Evolutionary conservation across 1,140 invertebrate species (phyloP).

Genomic region (Calliopsis andreniformis): DNA sequence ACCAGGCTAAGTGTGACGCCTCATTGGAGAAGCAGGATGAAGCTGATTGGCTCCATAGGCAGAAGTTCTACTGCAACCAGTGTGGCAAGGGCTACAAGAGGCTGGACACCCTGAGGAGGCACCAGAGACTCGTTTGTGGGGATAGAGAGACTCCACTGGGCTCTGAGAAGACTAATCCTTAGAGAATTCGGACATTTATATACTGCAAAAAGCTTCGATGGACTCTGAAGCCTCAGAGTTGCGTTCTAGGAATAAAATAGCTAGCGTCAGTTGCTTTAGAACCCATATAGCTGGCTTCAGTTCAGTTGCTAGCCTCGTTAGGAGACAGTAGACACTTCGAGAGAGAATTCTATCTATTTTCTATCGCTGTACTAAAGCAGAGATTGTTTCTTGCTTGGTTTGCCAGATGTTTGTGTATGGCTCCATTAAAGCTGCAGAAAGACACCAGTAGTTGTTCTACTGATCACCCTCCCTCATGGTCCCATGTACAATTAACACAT

Average conservation of each 20-base stretch:
- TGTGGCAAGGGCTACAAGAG: slow-evolving; percentile 80
- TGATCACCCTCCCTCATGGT: not conserved
- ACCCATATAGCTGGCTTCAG: no score
- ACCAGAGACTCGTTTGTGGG: slow-evolving; percentile 74
- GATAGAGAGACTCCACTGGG: slow-evolving; percentile 52
- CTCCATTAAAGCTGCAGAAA: not conserved
- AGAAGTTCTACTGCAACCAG: slow-evolving; percentile 75
- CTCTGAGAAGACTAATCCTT: slow-evolving; percentile 24
- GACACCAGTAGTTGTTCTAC: not conserved
- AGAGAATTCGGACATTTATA: no score
- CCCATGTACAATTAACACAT: no score
- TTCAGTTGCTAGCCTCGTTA: no score
- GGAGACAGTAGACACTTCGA: no score
- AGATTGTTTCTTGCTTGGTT: not conserved
- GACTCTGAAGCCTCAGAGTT: no score
- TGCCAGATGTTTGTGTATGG: slow-evolving; percentile 5
- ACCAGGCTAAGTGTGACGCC: slow-evolving; percentile 73
- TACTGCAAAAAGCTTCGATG: no score
- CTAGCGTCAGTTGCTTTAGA: no score
- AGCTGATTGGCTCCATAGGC: slow-evolving; percentile 48
- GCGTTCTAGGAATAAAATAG: no score
- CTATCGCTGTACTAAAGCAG: no score
- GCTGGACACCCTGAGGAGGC: slow-evolving; percentile 76
- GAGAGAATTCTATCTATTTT: no score
- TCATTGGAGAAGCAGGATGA: slow-evolving; percentile 57